Evolutionary conservation across 2,113 vertebrate species (phyloP), one percentile per base, ranked within the genome.

Genomic region (Ascaphus truei): DNA sequence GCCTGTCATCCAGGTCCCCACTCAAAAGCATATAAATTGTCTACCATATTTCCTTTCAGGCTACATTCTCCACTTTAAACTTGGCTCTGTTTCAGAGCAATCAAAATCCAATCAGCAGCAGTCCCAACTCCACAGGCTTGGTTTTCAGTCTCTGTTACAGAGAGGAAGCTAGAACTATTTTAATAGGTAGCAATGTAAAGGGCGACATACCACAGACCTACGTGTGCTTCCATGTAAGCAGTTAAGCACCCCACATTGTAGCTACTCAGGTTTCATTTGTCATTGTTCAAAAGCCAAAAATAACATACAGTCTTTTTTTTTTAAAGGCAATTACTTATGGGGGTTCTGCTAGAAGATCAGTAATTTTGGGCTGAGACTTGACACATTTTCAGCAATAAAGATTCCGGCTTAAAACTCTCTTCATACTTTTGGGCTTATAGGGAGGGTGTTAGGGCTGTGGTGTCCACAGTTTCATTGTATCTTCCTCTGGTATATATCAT

Each of bases 21-120:
- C 80, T 84, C 78, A 80, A 78, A 83, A 81, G 81, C 78, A 83
- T 83, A 83, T 84, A 84, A 85, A 84, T 81, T 80, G 81, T 82
- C 80, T 82, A 78, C 80, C 79, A 81, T 74, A 77, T 84, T 84
- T 85, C 82, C 80, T 85, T 81, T 79, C 81, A 50, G 84, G 79
- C 82, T 27, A 0, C 69, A 5, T 80, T 85, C 81, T 79, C 80
- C 79, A 80, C 80, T 84, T 81, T 61, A 82, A 79, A 75, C 74
- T 58, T 85, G 84, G 84, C 82, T 73, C 62, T 3, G 4, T 81
- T 83, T 82, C 84, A 84, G 82, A 68, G 67, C 82, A 78, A 83
- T 84, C 84, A 84, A 80, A 82, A 83, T 73, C 78, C 81, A 80
- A 83, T 84, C 81, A 71, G 77, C 5, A 2, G 71, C 75, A 22